Evolutionary conservation across 2,113 vertebrate genomes (phyloP), one percentile per base, ranked within the genome.

Genomic region (Xenopus borealis): DNA sequence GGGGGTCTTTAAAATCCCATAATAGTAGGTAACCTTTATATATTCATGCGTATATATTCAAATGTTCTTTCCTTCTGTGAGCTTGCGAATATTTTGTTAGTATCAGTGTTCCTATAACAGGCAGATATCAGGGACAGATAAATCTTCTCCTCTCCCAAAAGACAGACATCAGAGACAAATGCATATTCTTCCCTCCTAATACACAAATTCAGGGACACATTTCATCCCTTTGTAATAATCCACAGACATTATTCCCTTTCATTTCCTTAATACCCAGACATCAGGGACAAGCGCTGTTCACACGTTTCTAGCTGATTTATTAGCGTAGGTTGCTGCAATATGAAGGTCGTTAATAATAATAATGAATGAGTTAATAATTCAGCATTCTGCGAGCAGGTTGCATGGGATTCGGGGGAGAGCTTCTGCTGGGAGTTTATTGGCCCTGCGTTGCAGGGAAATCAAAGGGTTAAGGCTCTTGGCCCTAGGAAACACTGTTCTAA

Each of bases 381-480:
- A 46, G 69, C 6, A 33, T 67, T 52, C 6, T 71, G 17, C 7
- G 55, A 23, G 17, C 69, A 59, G 53, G 30, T 33, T 58, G 30
- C 18, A 9, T 6, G 53, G 11, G 55, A 69, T n/a, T 10, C 14
- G 17, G 30, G 10, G 17, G 63, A 46, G 33, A 52, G 12, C 58
- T 19, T 18, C 61, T 23, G 16, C 4, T 17, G 50, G 62, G 45
- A 20, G 62, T 53, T 63, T 73, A 57, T 44, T 55, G 30, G n/a
- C 3, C 23, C 11, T 4, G 18, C 4, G 17, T 3, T 7, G 50
- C 62, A 20, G 23, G 19, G 47, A 45, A 18, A 45, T 19, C 8
- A 73, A 73, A 11, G 50, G 62, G 71, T 73, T 73, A 65, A 44
- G n/a, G 62, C 45, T 65, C 62, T 65, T 55, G 69, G 62, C 71